A percentile compares a stretch with the other conserved stretches of the same genome.
These are phyloP conservation scores for Andrena marginata DNA, from an alignment of 2,888 invertebrate genomes.

Conservation along the genomic window DNA sequence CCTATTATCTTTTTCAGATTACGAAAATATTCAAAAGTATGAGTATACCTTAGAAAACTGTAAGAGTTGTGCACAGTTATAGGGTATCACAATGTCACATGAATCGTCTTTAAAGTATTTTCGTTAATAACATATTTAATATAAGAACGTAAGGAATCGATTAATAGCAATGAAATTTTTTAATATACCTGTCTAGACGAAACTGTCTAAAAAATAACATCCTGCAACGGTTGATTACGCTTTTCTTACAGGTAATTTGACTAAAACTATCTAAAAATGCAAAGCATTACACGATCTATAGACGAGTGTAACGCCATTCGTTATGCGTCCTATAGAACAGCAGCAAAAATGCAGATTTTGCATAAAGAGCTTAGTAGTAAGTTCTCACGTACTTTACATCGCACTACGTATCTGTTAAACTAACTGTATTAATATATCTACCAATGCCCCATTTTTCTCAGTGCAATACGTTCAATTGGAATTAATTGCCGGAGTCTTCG, in stretches of 20 bases:
- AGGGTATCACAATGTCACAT: not conserved
- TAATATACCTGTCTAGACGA: not conserved
- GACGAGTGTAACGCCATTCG: constrained; percentile 90
- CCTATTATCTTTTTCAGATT: constrained; percentile 15
- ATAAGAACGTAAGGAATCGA: constrained; percentile 2
- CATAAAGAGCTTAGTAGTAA: constrained; percentile 89
- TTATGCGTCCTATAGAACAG: constrained; percentile 92
- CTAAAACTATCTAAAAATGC: constrained; percentile 81
- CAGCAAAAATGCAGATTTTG: constrained; percentile 89
- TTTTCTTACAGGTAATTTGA: constrained; percentile 30
- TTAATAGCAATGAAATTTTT: not conserved
- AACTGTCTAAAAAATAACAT: not conserved
- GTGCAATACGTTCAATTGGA: constrained; percentile 86
- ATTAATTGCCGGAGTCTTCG: constrained; percentile 90
- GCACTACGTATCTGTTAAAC: not conserved
- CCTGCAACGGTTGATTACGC: not conserved
- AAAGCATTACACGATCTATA: constrained; percentile 86
- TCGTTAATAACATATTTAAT: not conserved
- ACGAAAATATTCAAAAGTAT: constrained; percentile 11
- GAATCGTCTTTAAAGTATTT: not conserved
- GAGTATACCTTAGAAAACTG: not conserved
- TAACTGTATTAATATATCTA: constrained; percentile 14
- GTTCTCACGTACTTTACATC: constrained; percentile 70
- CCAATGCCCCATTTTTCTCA: constrained; percentile 74
- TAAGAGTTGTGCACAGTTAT: constrained; percentile 1